Base-by-base conservation (phyloP, 2,797 vertebrate genomes). In the Neostethus bicornis region DNA sequence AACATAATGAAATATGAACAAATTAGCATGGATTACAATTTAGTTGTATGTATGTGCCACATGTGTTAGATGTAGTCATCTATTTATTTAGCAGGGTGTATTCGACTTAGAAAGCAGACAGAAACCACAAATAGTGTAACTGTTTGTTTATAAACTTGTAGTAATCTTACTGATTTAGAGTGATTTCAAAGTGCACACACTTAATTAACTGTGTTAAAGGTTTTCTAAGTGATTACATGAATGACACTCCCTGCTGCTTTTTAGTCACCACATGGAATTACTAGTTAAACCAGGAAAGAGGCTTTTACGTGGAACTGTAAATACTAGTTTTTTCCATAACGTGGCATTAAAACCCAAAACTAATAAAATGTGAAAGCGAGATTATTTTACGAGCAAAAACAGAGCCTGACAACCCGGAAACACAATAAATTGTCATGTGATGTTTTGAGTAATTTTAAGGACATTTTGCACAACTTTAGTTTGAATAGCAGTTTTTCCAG, bases 231-330 rank as follows among this genome's bases (percentile, higher is more conserved):
- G 73, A 21, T 6, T 21, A 25, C 64, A 70, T 56, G 5, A 3
- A 23, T 39, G 47, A 64, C 55, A 49, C 64, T 42, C 41, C 47
- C 23, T 11, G 26, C 13, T 10, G 21, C 17, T 38, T 57, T 50
- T 17, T n/a, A n/a, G n/a, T n/a, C n/a, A n/a, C n/a, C n/a, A n/a
- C n/a, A n/a, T n/a, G n/a, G n/a, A n/a, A n/a, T n/a, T n/a, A n/a
- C n/a, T n/a, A n/a, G n/a, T n/a, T n/a, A n/a, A n/a, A n/a, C n/a
- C n/a, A n/a, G 10, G 2, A 1, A 52, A 44, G 63, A 51, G 32
- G 63, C 70, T 5, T 75, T 72, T 1, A 70, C 0, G 47, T 51
- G 29, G 12, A 35, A 5, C 20, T 5, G 52, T 59, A 66, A 75
- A 45, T 11, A 19, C 3, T 7, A 24, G 1, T 0, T 24, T 12